Conservation (phyloP, 1,140 invertebrate species). For the Drusus annulatus region DNA sequence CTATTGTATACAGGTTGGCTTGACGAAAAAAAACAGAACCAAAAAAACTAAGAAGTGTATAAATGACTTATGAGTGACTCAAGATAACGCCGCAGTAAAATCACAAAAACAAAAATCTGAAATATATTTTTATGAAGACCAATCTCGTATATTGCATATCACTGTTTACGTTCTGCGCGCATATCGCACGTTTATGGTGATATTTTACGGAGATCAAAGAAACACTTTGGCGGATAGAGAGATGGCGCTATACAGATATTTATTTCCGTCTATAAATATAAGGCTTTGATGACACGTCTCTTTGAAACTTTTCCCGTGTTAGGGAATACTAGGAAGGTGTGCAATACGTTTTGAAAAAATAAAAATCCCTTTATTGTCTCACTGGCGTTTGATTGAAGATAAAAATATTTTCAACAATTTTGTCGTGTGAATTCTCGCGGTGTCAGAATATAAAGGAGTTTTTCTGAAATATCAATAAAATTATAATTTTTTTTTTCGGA, state of each 20-base stretch:
- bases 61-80: too few species aligned
- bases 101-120: too few species aligned
- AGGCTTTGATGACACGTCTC: constrained; percentile 29
- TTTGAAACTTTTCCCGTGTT: not conserved
- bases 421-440: too few species aligned
- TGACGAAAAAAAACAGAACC: too few species aligned
- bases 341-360: constrained; percentile 3
- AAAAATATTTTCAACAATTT: not conserved
- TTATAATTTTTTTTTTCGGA: too few species aligned
- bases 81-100: too few species aligned
- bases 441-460: not conserved
- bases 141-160: too few species aligned
- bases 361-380: not conserved
- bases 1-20: too few species aligned
- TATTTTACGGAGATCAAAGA: constrained; percentile 30
- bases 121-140: too few species aligned
- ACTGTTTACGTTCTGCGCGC: not conserved
- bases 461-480: not conserved
- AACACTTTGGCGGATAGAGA: constrained; percentile 7
- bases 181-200: constrained; percentile 1
- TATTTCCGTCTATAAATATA: constrained; percentile 20
- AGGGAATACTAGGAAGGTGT: not conserved
- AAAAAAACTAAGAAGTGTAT: too few species aligned
- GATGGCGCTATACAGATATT: constrained; percentile 10
- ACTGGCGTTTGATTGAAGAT: not conserved